Base-by-base conservation (phyloP, 2,888 invertebrate species). In the Cryptocephalus moraei region DNA sequence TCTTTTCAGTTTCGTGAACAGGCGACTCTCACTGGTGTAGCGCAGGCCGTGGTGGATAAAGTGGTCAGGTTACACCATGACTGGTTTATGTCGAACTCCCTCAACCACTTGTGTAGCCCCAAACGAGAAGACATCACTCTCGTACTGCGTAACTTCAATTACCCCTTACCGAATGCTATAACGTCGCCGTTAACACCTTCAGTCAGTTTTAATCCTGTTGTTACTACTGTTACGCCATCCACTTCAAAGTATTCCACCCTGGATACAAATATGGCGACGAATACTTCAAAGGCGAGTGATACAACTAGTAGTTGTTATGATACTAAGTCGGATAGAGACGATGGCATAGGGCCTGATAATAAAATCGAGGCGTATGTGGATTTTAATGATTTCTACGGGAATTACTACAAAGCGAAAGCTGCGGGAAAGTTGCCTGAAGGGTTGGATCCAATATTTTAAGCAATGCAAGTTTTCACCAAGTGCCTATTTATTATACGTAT, bases 111-210 rank as follows among this genome's bases (percentile, higher is more conserved):
- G 67, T 45, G 75, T 73, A 49, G 59, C 8, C 74, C 63, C 38
- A 81, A 83, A 39, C 77, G 89, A 33, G 90, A 89, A 11, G 91
- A 92, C 60, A 88, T 91, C 63, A 90, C 91, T 0, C 73, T 94
- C 13, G 66, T 93, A 0, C 83, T 94, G 45, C 75, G 91, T 39
- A 91, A 91, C 66, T 92, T 93, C 60, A 90, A 88, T 62, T 90
- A 83, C 61, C 77, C 84, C 1, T 70, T 90, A 13, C 82, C 86
- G 0, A 78, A 82, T 54, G 78, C 79, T 0, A 69, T 76, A 0
- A 75, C 73, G 32, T 73, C 75, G 0, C 76, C 77, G n/a, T 75
- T 73, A 1, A 68, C 71, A 9, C 68, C 69, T 2, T 72, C 75
- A 0, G 80, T 82, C 0, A 68, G 79, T 39, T 82, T 83, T 34